Evolutionary conservation across 2,797 vertebrate species (phyloP), one percentile per base, ranked within the genome.

Genomic region (Ibycter americanus): DNA sequence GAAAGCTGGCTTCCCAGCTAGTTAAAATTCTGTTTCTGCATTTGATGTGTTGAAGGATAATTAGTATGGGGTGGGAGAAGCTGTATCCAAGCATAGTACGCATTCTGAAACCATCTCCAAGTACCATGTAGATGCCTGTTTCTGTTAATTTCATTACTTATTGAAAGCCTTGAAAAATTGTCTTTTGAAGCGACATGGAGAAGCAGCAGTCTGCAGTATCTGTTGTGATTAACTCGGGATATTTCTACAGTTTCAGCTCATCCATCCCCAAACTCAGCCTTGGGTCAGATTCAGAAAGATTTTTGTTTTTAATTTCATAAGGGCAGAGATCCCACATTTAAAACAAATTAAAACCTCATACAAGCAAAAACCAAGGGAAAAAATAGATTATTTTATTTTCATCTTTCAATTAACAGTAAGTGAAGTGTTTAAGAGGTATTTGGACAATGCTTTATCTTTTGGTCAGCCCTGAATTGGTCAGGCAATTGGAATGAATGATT

Each of bases 331-430:
- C 4, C 3, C 7, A 34, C 40, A 14, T 34, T 54, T 32, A 22
- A 91, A 87, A 62, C 16, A 44, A 56, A 76, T 68, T 8, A 38
- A 70, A 82, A 72, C 3, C 6, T n/a, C 13, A 12, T 1, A 2
- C 2, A 27, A 66, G 11, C 2, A 83, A 70, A 76, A 78, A 19
- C 1, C 58, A 66, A 31, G 0, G 4, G 22, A 46, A 38, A 23
- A 27, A 31, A 3, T 11, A n/a, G 6, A 38, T 15, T 3, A 12
- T 2, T 52, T 66, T 10, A 17, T 36, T 74, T 34, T 70, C 1
- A 7, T 27, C 17, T 74, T 88, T 78, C 29, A 21, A 59, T 73
- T 40, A 88, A 32, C 0, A 3, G 1, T 12, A 62, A n/a, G 1
- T 36, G 18, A 51, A 74, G 3, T 25, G 7, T 26, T 82, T 46